Evolutionary conservation across 2,888 invertebrate species (phyloP).

Genomic region (Campopleginae sp.): DNA sequence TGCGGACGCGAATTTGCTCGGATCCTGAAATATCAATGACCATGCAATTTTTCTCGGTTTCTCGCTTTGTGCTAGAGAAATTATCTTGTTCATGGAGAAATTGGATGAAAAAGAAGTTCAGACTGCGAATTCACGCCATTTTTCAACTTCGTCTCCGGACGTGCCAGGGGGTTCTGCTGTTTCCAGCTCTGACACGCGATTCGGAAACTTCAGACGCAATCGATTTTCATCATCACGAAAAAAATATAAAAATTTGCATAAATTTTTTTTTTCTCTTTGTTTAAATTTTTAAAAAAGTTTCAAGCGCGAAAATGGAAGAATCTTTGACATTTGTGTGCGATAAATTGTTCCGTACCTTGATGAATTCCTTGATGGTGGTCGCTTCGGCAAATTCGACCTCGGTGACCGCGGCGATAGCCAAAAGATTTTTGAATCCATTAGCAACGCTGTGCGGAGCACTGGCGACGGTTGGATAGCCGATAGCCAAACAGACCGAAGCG

Average conservation of each 20-base stretch:
- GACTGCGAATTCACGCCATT: constrained; percentile 75
- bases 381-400: constrained; percentile 98
- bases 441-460: constrained; percentile 99
- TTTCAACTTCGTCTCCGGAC: constrained; percentile 75
- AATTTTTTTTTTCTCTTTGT: no score
- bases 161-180: constrained; percentile 85
- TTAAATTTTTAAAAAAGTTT: no score
- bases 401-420: constrained; percentile 98
- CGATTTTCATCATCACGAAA: constrained; percentile 76
- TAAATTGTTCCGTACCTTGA: constrained; percentile 87
- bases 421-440: constrained; percentile 98
- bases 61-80: not conserved
- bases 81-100: constrained; percentile 2
- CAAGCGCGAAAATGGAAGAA: not conserved
- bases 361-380: constrained; percentile 94
- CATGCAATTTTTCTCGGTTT: constrained; percentile 17
- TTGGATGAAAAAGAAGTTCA: constrained; percentile 69
- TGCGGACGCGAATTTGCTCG: constrained; percentile 95
- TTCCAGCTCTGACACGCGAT: constrained; percentile 82
- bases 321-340: not conserved
- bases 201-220: constrained; percentile 76
- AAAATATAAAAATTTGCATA: no score
- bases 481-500: constrained; percentile 95
- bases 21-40: constrained; percentile 88
- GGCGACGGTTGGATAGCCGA: constrained; percentile 98